These are phyloP conservation scores for Lepidurus arcticus DNA, from an alignment of 1,140 invertebrate species.

Conservation along the genomic window DNA sequence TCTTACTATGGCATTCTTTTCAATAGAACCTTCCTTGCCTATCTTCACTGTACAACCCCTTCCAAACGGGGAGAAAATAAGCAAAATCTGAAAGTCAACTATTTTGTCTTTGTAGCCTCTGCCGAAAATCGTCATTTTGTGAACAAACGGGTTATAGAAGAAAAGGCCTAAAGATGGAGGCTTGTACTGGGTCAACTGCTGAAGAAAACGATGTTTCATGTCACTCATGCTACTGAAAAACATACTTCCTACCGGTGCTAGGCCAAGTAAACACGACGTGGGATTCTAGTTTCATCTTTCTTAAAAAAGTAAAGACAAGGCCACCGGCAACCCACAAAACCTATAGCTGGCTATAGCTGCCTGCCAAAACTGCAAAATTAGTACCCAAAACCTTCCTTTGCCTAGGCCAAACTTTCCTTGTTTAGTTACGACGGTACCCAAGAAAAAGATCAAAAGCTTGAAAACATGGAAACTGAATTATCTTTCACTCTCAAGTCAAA, in stretches of 20 bases:
- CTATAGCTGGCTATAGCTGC: constrained; percentile 6
- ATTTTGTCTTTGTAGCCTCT: too few relatives aligned
- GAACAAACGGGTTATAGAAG: background rate
- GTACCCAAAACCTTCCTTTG: background rate
- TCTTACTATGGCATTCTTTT: background rate
- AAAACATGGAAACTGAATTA: background rate
- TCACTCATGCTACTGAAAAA: too few relatives aligned
- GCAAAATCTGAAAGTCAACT: too few relatives aligned
- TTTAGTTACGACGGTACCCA: background rate
- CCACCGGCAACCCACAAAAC: constrained; percentile 16
- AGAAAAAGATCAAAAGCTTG: background rate
- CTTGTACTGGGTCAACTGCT: background rate
- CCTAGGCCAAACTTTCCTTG: background rate
- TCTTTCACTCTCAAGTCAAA: background rate
- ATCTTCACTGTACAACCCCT: background rate
- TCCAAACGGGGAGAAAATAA: background rate
- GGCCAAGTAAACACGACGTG: background rate
- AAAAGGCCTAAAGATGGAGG: constrained; percentile 5
- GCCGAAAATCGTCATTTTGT: background rate
- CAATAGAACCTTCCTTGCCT: background rate
- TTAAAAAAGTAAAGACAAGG: background rate
- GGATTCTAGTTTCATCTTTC: background rate
- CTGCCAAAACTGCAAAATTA: background rate
- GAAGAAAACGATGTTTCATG: background rate
- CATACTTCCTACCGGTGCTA: too few relatives aligned